Evolutionary conservation across 1,140 invertebrate genomes (phyloP).

Genomic region (Muscidifurax raptorellus): DNA sequence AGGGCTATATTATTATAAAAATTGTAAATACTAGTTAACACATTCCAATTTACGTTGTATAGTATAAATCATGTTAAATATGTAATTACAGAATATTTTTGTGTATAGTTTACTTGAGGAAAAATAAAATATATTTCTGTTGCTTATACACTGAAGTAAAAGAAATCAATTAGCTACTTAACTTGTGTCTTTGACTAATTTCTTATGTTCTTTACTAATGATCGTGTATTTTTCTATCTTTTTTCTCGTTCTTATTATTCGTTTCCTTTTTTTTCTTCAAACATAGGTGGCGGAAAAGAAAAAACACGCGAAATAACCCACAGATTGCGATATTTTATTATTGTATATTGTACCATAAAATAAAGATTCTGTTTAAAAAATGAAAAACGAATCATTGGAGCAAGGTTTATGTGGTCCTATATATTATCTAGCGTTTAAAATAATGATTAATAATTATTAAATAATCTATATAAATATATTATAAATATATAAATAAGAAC

Average conservation of each 20-base stretch:
- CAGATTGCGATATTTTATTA: conserved; percentile 69
- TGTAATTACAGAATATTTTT: conserved; percentile 67
- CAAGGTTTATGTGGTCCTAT: conserved; percentile 75
- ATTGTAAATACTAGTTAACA: conserved; percentile 71
- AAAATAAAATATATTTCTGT: conserved; percentile 55
- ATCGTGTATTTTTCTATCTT: conserved; percentile 42
- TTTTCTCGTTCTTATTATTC: conserved; percentile 51
- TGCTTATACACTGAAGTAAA: conserved; percentile 47
- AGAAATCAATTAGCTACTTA: conserved; percentile 72
- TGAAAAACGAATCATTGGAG: conserved; percentile 70
- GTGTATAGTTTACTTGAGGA: conserved; percentile 66
- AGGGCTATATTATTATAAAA: conserved; percentile 73
- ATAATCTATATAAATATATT: conserved; percentile 43
- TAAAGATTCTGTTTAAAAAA: conserved; percentile 68
- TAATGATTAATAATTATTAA: conserved; percentile 63
- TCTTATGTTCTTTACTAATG: conserved; percentile 44
- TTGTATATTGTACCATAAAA: conserved; percentile 67
- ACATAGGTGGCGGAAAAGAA: conserved; percentile 68
- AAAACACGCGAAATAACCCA: conserved; percentile 57
- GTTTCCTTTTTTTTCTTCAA: conserved; percentile 57
- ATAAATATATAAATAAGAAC: conserved; percentile 62
- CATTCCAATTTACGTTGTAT: conserved; percentile 65
- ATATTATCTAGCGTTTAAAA: conserved; percentile 69
- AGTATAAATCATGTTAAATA: conserved; percentile 68
- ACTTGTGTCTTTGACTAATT: conserved; percentile 43